These are phyloP conservation scores for Empidonax traillii DNA, from an alignment of 2,113 vertebrate species.

Conservation along the genomic window DNA sequence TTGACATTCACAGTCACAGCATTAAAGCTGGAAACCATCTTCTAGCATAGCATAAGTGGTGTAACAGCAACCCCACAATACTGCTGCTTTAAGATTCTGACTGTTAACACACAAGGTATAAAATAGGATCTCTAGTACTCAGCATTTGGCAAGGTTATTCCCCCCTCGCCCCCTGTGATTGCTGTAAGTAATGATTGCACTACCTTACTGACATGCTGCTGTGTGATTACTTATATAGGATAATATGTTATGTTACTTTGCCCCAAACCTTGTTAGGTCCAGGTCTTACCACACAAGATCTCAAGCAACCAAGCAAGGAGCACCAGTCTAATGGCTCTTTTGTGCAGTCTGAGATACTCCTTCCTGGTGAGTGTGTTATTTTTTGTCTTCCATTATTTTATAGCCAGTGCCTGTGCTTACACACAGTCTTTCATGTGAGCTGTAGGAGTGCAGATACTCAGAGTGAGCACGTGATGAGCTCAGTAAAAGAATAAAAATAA, in stretches of 20 bases:
- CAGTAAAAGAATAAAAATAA: background rate
- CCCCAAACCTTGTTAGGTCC: background rate
- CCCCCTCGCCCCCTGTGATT: background rate
- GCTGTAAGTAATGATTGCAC: background rate
- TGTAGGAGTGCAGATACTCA: background rate
- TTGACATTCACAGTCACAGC: background rate
- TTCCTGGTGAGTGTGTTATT: conserved; percentile 48
- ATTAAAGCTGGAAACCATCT: background rate
- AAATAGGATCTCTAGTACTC: background rate
- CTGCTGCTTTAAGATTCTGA: background rate
- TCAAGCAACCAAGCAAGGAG: background rate
- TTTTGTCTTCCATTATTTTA: background rate
- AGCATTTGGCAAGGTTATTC: background rate
- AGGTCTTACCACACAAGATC: background rate
- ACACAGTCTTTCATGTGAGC: background rate
- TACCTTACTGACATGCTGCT: background rate
- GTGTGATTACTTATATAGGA: background rate
- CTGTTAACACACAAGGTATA: background rate
- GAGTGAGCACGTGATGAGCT: background rate
- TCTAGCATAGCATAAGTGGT: background rate
- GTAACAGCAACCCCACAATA: rapidly evolving
- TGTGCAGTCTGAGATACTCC: conserved; percentile 17
- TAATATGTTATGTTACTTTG: background rate
- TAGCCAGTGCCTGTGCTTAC: background rate
- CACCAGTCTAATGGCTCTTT: background rate